Base-by-base conservation (phyloP, 2,888 invertebrate genomes). In the Brachyopa scutellaris region DNA sequence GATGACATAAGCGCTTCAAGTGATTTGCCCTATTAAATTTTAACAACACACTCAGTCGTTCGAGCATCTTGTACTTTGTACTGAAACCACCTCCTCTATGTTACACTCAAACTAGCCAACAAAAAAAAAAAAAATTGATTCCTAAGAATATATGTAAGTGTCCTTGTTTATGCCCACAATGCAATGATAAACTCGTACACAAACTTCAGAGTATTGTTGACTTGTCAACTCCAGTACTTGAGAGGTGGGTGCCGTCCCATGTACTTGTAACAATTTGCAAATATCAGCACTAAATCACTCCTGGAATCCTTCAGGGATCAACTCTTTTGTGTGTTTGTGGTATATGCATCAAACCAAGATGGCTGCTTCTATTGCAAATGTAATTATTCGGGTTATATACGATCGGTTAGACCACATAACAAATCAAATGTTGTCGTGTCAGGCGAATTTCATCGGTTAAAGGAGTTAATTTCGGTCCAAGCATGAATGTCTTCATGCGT, bases 231-330 rank as follows among this genome's bases (percentile, higher is more conserved):
- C 5, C 36, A 38, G 47, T 21, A 42, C 11, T 11, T 26, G 26
- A 11, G 9, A n/a, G 11, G 21, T 33, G 19, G 9, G n/a, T 5
- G 11, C 29, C 36, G 15, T 55, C 29, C 33, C 47, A 19, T 55
- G 6, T 26, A 26, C 26, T 26, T 6, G 26, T 26, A 7, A 29
- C 17, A 73, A 66, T 40, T 66, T 66, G 29, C 66, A 49, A 66
- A 40, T 66, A 66, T 57, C 66, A 40, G 66, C 40, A 40, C 11
- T 64, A 57, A 66, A 73, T 73, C 64, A 73, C 40, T 73, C 15
- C 9, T 1, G 21, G n/a, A 73, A 47, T 73, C 29, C 47, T 40
- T 26, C 5, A 31, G 47, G 66, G 31, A 36, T 38, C 55, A 57
- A 73, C 51, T 21, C 9, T 11, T 47, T 21, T 31, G 19, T 36